Conservation (phyloP, 1,140 invertebrate species). For the Drosophila sproati region DNA sequence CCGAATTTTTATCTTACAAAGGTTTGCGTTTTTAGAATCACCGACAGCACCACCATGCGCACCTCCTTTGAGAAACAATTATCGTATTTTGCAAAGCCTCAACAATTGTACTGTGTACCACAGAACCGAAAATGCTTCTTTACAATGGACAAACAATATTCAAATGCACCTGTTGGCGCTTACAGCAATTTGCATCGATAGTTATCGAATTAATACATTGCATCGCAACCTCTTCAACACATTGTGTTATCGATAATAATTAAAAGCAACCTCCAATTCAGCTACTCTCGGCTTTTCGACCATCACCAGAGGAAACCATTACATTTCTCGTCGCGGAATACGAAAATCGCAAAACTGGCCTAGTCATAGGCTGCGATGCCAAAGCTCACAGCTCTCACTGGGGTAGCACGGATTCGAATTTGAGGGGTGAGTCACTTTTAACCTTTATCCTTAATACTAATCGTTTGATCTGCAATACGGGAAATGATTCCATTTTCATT, state of each 20-base stretch:
- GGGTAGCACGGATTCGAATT: no score
- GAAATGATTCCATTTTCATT: no score
- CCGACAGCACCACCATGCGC: conserved; percentile 95
- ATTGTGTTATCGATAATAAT: neutral
- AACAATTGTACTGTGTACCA: conserved; percentile 38
- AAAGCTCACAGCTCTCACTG: no score
- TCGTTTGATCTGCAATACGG: no score
- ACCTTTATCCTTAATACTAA: no score
- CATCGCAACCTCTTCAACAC: neutral
- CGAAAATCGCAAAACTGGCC: no score
- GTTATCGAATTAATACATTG: conserved; percentile 4
- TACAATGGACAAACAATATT: neutral
- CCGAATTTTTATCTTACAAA: conserved; percentile 47
- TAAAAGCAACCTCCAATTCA: no score
- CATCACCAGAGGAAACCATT: no score
- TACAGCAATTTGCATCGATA: neutral
- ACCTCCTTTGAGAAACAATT: conserved; percentile 86
- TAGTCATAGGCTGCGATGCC: no score
- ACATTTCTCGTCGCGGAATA: no score
- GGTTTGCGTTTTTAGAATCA: conserved; percentile 86
- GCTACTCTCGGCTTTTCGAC: no score
- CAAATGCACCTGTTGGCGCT: neutral
- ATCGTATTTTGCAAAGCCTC: conserved; percentile 68
- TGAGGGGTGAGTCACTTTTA: no score
- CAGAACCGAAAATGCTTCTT: neutral